A percentile compares a stretch with the other conserved stretches of the same genome.
Conservation (phyloP, 1,140 invertebrate genomes). For the Nylanderia fulva region DNA sequence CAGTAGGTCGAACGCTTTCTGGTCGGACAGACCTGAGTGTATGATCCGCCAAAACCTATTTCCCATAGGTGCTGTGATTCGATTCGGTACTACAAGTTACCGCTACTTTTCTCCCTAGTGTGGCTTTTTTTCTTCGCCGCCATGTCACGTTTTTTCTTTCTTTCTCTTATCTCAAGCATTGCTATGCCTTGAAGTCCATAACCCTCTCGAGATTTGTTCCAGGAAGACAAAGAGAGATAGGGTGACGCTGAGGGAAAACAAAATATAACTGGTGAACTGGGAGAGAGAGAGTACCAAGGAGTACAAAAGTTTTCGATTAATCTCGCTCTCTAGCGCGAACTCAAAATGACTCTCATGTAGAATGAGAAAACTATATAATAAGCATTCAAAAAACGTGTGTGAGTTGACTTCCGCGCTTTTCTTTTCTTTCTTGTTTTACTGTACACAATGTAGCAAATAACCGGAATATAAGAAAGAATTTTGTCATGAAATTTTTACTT, state of each 20-base stretch:
- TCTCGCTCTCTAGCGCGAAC: neutral
- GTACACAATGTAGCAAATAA: neutral
- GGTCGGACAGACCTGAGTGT: conserved; percentile 69
- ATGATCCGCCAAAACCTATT: conserved; percentile 84
- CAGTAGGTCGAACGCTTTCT: conserved; percentile 65
- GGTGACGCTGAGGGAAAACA: conserved; percentile 40
- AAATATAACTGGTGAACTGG: neutral
- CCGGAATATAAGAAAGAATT: neutral
- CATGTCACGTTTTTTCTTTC: conserved; percentile 24
- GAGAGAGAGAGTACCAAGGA: neutral
- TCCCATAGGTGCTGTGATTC: conserved; percentile 83
- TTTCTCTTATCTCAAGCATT: conserved; percentile 50
- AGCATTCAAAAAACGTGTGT: neutral
- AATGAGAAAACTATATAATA: conserved; percentile 50
- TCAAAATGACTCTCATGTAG: conserved; percentile 13
- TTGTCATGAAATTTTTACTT: neutral
- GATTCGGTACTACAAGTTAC: conserved; percentile 76
- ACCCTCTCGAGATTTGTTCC: conserved; percentile 76
- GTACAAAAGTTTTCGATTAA: conserved; percentile 36
- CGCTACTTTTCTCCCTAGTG: conserved; percentile 46
- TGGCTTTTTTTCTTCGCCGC: conserved; percentile 44
- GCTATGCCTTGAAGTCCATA: conserved; percentile 63
- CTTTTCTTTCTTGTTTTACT: conserved; percentile 1
- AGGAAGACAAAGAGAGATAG: conserved; percentile 53
- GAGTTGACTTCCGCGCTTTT: neutral